Evolutionary conservation across 2,113 vertebrate genomes (phyloP), one percentile per base, ranked within the genome.

Genomic region (Neomonachus schauinslandi): DNA sequence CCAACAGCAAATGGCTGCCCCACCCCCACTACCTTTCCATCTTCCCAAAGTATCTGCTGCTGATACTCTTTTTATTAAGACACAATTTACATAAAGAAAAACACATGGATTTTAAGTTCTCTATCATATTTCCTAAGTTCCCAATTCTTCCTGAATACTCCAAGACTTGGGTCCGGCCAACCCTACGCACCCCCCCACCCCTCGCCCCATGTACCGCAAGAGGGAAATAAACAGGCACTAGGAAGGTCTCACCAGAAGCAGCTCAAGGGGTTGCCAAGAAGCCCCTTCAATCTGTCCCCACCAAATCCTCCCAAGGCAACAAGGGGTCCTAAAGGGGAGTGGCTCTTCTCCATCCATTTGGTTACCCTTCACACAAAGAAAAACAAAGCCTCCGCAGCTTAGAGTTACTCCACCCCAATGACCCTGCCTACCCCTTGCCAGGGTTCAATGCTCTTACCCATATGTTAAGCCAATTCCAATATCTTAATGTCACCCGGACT

Each of bases 91-190:
- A 81, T 86, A 63, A 74, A 96, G 59, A 72, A 55, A 96, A 95
- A 95, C 24, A 83, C 4, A 2, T 12, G 89, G 21, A 72, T 86
- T 77, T 57, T 46, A 36, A 94, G 22, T 51, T 59, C 71, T 57
- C 26, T 46, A 7, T 26, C 87, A 15, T 65, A 63, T 94, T 92
- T 90, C 92, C 71, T 46, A 94, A 97, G 91, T 96, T 97, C 49
- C 67, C 33, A 46, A 84, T 97, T 91, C 95, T 92, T 89, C 6
- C 63, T 77, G 21, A 92, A 85, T 16, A 76, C 69, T 95, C 42
- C 39, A 80, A 71, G 13, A 79, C 69, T 76, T 94, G 65, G 3
- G 6, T 57, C 33, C 86, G 51, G 74, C 33, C 55, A 96, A 86
- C 42, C 36, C 49, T 72, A 15, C 26, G 11, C 51, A 12, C 51